Evolutionary conservation across 2,113 vertebrate species (phyloP), one percentile per base, ranked within the genome.

Genomic region (Hydrolagus affinis): DNA sequence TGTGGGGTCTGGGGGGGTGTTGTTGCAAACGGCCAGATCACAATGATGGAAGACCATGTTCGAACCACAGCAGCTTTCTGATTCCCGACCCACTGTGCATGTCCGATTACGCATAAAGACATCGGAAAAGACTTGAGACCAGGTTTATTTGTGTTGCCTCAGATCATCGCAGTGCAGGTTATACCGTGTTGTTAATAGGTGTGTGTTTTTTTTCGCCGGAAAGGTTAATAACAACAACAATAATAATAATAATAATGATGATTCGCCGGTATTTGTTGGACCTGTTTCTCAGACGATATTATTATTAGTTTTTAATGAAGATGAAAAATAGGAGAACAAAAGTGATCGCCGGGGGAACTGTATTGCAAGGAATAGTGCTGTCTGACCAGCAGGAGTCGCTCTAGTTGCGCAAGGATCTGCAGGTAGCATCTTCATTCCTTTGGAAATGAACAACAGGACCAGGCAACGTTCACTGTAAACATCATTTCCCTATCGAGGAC

Each of bases 301-400:
- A n/a, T 60, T 7, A 25, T 19, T 23, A n/a, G 11, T 44, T 19
- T 77, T 77, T 60, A n/a, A 25, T 14, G 10, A 72, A 9, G 72
- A 44, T 74, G 6, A 44, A 32, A 56, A 32, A 56, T 7, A 28
- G 21, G 30, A 74, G 72, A 74, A 74, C 19, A 7, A 70, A 21
- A 70, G 23, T 21, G 19, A 72, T 72, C 23, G n/a, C 9, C 19
- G n/a, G n/a, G 23, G 25, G 11, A 15, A n/a, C 44, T 44, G 44
- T 44, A 44, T 44, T 44, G 44, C 44, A 6, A 62, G 60, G 0
- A 83, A 30, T 23, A 12, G n/a, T 12, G 11, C 21, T n/a, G 21
- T n/a, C 19, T 3, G 17, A n/a, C 44, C 75, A 78, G 75, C 75
- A 78, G 56, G 75, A 77, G 56, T 44, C 56, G 75, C 44, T 77